Base-by-base conservation (phyloP, 2,113 vertebrate species). In the Cynopterus brachyotis region DNA sequence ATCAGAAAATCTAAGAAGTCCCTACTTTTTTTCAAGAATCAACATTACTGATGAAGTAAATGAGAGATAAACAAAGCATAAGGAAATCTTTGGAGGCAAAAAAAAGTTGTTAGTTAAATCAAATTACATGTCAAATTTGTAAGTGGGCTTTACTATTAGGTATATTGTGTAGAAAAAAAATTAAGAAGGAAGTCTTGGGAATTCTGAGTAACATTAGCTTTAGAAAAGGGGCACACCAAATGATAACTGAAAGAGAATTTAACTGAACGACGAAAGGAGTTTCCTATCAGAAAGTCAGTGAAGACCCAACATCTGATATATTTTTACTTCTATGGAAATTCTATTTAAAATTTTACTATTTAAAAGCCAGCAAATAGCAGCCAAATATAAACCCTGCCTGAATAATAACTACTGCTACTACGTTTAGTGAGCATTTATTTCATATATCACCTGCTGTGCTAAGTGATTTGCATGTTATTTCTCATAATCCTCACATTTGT, bases 21-120 rank as follows among this genome's bases (percentile, higher is more conserved):
- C 57, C 40, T 40, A 40, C 3, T 37, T 40, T 30, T 87, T 89
- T 91, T 89, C n/a, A 86, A 57, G 45, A 81, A 89, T 91, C 32
- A 89, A n/a, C 24, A 59, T 92, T 57, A 92, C 88, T 70, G 89
- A 81, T 80, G 59, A 94, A 95, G 59, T 89, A 67, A 91, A 88
- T 53, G 70, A 55, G 20, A 94, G 30, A 66, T 50, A 88, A 78
- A 12, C 7, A 89, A 76, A 92, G 16, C 24, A 22, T 64, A 62
- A 67, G 0, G 1, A 57, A 11, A 81, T 59, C 80, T 83, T 55
- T 53, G 42, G 60, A 86, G n/a, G 20, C 11, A 28, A 32, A 64
- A 83, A 64, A 83, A 64, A 88, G 73, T 64, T 45, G 11, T 16
- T 2, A n/a, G 45, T n/a, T 32, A 17, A 90, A 84, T 78, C 32